Conservation (phyloP, 2,113 vertebrate genomes). For the rabbit (Oryctolagus cuniculus) region mOryCun1.1 NC_091440.1:104289001-104289500, state of each 20-base stretch:
- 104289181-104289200: background rate
- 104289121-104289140: background rate
- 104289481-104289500: too few species aligned
- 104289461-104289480: too few species aligned
- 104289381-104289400: too few species aligned
- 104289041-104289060: background rate
- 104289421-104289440: too few species aligned
- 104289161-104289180: background rate
- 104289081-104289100: background rate
- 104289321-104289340: too few species aligned
- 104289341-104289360: too few species aligned
- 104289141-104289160: background rate
- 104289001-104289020: background rate
- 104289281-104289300: too few species aligned
- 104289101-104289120: background rate
- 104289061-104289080: background rate
- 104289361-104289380: too few species aligned
- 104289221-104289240: background rate
- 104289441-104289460: too few species aligned
- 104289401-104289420: too few species aligned
- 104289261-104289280: background rate
- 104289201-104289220: background rate
- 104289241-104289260: background rate
- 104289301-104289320: too few species aligned
- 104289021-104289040: fast-evolving